Conservation (phyloP, 2,797 vertebrate genomes). For the Coreius guichenoti region DNA sequence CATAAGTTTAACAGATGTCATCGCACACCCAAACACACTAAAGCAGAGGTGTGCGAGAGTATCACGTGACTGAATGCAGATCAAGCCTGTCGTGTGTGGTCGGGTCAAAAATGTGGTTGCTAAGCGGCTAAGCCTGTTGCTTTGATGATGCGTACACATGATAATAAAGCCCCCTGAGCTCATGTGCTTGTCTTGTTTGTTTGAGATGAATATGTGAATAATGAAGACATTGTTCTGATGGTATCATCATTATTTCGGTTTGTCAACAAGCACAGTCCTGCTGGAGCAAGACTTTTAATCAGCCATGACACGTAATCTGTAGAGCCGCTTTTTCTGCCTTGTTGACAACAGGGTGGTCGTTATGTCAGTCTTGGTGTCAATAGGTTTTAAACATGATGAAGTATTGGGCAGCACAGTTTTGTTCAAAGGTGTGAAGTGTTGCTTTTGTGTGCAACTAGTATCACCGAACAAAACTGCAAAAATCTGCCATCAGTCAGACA, state of each 20-base stretch:
- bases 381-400: not conserved
- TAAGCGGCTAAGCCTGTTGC: conserved; percentile 45
- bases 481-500: not conserved
- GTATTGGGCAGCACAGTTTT: not conserved
- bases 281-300: conserved; percentile 16
- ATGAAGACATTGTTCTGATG: conserved; percentile 36
- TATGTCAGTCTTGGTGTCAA: conserved; percentile 2
- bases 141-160: conserved; percentile 51
- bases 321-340: not conserved
- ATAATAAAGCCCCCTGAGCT: conserved; percentile 38
- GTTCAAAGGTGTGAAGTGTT: conserved; percentile 5
- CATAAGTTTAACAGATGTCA: conserved; percentile 47
- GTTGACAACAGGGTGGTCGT: not conserved
- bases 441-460: not conserved
- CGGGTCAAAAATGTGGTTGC: conserved; percentile 28
- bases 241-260: conserved; percentile 47
- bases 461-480: not conserved
- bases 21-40: conserved; percentile 11
- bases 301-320: not conserved
- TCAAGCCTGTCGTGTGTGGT: not conserved
- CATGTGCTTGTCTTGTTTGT: conserved; percentile 29
- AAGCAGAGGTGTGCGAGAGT: conserved; percentile 22
- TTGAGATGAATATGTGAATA: conserved; percentile 43
- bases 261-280: conserved; percentile 39
- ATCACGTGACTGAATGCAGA: conserved; percentile 26